Conservation (phyloP, 2,797 vertebrate genomes). For the Eidolon dupreanum region DNA sequence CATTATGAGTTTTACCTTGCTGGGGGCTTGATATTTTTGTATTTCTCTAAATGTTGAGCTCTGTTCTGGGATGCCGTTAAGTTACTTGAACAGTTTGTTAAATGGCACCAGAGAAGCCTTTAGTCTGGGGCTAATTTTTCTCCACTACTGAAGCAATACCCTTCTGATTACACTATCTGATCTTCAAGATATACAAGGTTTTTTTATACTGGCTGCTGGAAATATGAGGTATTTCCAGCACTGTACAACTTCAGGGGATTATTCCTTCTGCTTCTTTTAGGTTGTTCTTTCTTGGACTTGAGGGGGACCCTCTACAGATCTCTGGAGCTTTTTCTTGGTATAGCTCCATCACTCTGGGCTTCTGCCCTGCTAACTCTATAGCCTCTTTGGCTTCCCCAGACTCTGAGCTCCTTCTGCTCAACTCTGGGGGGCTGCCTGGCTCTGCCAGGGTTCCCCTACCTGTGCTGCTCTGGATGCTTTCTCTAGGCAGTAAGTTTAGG, state of each 20-base stretch:
- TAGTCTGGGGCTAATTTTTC: neutral
- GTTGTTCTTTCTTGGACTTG: neutral
- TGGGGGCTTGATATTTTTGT: neutral
- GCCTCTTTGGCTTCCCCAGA: neutral
- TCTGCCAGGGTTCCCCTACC: neutral
- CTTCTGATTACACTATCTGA: neutral
- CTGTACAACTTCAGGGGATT: neutral
- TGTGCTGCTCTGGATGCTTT: neutral
- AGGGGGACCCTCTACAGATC: neutral
- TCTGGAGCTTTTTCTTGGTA: neutral
- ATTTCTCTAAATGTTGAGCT: neutral
- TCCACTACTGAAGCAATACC: neutral
- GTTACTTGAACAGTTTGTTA: neutral
- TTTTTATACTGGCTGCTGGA: neutral
- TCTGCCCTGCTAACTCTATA: neutral
- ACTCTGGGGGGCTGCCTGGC: neutral
- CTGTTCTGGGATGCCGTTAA: neutral
- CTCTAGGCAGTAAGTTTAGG: neutral
- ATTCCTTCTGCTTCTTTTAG: neutral
- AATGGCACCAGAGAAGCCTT: neutral
- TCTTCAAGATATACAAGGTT: neutral
- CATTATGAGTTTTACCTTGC: neutral
- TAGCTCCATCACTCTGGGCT: neutral
- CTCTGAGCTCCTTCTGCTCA: neutral
- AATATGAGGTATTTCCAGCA: neutral